Evolutionary conservation across 2,888 invertebrate genomes (phyloP).

Genomic region (Athalia rosae): DNA sequence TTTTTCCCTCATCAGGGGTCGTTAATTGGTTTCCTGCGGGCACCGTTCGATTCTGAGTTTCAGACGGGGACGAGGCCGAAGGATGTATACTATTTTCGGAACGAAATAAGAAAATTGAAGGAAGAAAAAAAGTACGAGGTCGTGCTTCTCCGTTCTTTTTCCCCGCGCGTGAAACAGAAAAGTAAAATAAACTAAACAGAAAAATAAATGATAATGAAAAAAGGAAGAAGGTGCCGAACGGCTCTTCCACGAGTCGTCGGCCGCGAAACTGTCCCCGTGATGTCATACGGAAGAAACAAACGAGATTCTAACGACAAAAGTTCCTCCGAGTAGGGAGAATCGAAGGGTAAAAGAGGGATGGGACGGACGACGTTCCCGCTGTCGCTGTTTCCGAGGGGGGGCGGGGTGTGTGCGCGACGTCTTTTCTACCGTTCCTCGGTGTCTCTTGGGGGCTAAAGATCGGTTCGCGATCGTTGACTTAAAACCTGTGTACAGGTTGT

Average conservation of each 20-base stretch:
- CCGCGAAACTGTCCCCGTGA: slow-evolving; percentile 37
- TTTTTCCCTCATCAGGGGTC: background rate
- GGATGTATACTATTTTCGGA: background rate
- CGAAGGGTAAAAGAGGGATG: background rate
- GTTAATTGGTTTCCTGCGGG: slow-evolving; percentile 10
- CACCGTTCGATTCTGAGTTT: background rate
- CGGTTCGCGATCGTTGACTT: slow-evolving; percentile 36
- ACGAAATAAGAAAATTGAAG: background rate
- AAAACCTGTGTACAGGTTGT: slow-evolving; percentile 27
- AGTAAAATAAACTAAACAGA: background rate
- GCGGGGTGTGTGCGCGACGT: slow-evolving; percentile 10
- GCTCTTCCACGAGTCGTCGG: slow-evolving; percentile 33
- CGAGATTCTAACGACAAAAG: slow-evolving; percentile 56
- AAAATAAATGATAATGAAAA: slow-evolving; percentile 6
- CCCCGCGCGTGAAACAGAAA: no score
- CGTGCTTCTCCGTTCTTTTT: no score
- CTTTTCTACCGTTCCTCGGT: slow-evolving; percentile 26
- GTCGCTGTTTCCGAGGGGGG: background rate
- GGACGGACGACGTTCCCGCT: background rate
- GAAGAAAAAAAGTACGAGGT: background rate
- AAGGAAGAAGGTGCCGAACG: slow-evolving; percentile 29
- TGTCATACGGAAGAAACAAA: slow-evolving; percentile 49
- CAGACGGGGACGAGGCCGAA: background rate
- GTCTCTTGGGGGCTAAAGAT: slow-evolving; percentile 36
- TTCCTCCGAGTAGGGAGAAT: slow-evolving; percentile 37